These are phyloP conservation scores for Cryptocephalus moraei DNA, from an alignment of 2,888 invertebrate genomes.

Conservation along the genomic window DNA sequence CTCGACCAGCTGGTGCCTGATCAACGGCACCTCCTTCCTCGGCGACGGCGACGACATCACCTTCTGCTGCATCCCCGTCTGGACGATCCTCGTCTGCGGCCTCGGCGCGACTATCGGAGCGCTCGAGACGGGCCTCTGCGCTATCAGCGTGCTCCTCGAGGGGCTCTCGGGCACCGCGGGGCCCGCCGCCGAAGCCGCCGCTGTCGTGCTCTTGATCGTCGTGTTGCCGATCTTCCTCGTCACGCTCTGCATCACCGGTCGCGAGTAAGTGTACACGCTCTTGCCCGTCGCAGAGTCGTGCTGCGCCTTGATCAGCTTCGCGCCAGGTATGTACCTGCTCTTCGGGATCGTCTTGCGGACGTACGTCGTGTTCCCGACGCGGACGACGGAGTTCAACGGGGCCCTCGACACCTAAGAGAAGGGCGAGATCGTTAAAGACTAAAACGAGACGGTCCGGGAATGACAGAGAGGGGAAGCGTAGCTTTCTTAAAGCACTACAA, in stretches of 20 bases:
- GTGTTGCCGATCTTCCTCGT: constrained; percentile 25
- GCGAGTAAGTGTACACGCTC: constrained; percentile 16
- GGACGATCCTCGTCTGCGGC: constrained; percentile 8
- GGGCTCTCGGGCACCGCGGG: neutral
- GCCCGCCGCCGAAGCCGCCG: neutral
- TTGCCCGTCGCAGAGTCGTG: constrained; percentile 10
- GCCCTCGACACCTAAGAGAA: neutral
- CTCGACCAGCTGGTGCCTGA: constrained; percentile 11
- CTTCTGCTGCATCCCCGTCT: constrained; percentile 6
- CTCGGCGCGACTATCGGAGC: constrained; percentile 1
- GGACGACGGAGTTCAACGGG: neutral
- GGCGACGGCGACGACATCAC: constrained; percentile 4
- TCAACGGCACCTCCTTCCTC: constrained; percentile 6
- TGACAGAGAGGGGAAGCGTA: too few species aligned
- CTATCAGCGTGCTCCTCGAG: neutral
- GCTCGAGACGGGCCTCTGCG: neutral
- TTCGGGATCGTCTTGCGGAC: constrained; percentile 1
- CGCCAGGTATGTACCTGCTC: constrained; percentile 5
- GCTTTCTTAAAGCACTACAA: too few species aligned
- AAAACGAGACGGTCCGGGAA: too few species aligned
- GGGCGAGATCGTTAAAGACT: too few species aligned
- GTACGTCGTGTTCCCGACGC: neutral
- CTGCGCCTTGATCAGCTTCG: constrained; percentile 9
- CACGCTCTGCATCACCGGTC: constrained; percentile 7
- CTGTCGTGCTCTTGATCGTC: constrained; percentile 15